A percentile compares a stretch with the other conserved stretches of the same genome.
These are phyloP conservation scores for Callipepla squamata DNA, from an alignment of 2,113 vertebrate genomes.

Conservation along the genomic window DNA sequence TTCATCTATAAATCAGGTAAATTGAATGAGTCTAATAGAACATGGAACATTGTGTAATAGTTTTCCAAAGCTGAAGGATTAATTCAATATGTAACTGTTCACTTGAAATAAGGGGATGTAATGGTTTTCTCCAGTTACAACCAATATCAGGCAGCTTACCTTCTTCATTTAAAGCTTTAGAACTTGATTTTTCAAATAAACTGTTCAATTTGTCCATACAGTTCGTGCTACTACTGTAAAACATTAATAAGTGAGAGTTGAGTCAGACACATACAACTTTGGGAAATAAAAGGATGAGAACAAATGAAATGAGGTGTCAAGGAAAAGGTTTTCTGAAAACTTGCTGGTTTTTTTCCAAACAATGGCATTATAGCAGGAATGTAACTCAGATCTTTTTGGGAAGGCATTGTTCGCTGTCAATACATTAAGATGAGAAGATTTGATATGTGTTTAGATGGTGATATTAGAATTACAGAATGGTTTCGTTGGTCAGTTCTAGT, in stretches of 20 bases:
- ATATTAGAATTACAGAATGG: neutral
- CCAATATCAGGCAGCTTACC: rapidly evolving
- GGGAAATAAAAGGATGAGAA: neutral
- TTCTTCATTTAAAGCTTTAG: neutral
- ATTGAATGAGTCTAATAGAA: neutral
- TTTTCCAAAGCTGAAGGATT: neutral
- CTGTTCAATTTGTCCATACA: neutral
- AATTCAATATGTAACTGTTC: neutral
- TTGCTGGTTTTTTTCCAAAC: neutral
- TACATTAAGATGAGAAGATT: neutral
- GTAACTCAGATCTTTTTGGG: neutral
- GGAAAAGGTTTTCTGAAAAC: neutral
- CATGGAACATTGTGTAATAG: neutral
- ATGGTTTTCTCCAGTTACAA: neutral
- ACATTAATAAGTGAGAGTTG: neutral
- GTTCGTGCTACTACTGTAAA: neutral
- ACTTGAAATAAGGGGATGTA: neutral
- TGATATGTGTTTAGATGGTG: neutral
- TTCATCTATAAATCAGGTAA: constrained; percentile 20
- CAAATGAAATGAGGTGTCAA: neutral
- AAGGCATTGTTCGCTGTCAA: neutral
- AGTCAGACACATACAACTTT: neutral
- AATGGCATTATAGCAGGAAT: neutral
- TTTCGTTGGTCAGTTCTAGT: neutral
- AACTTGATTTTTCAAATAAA: neutral